Conservation (phyloP, 2,888 invertebrate species). For the Phytoseiulus persimilis region DNA sequence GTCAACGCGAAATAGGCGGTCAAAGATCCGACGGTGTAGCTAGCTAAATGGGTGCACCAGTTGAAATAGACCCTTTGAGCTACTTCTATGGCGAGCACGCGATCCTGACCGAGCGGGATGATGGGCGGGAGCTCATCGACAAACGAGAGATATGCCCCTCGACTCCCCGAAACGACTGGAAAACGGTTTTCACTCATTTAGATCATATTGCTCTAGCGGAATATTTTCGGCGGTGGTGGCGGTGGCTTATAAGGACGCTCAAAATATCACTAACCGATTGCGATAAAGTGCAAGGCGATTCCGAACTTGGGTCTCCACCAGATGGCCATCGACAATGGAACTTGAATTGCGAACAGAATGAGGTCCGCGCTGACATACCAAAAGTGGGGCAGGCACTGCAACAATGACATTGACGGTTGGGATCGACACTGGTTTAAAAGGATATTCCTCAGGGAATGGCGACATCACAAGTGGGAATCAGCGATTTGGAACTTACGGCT, state of each 20-base stretch:
- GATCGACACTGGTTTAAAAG: no score
- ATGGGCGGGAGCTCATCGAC: background rate
- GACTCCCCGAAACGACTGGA: background rate
- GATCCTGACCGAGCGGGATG: background rate
- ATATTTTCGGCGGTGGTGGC: no score
- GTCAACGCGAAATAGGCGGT: background rate
- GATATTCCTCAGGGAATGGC: background rate
- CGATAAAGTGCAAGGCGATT: background rate
- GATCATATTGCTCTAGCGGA: no score
- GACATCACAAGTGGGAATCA: background rate
- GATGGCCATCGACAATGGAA: background rate
- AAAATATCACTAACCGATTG: background rate
- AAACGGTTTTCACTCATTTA: background rate
- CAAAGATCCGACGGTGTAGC: constrained; percentile 7
- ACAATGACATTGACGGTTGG: no score
- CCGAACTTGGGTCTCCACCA: background rate
- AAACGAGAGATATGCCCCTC: background rate
- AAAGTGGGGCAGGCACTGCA: constrained; percentile 19
- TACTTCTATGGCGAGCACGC: background rate
- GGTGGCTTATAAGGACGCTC: no score
- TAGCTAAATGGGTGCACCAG: background rate
- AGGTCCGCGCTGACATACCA: constrained; percentile 11
- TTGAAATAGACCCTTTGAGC: background rate
- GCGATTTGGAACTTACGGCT: background rate
- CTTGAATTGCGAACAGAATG: constrained; percentile 1